Percentiles rank a stretch among this genome's conserved stretches.
Evolutionary conservation across 2,888 invertebrate genomes (phyloP).

Genomic region (Agriopis marginaria): DNA sequence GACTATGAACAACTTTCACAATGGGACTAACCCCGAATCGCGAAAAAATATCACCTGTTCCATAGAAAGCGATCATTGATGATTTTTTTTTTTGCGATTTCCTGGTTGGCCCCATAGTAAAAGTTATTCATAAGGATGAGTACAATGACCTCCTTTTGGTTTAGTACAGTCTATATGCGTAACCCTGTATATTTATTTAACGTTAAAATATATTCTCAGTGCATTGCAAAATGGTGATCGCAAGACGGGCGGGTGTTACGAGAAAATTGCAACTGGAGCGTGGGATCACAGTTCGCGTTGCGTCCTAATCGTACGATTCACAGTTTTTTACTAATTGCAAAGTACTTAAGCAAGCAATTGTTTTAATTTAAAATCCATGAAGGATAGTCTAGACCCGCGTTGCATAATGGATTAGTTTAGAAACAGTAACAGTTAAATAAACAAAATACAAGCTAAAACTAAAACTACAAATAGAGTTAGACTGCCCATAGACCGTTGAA

Average conservation of each 20-base stretch:
- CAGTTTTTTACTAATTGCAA: slow-evolving; percentile 47
- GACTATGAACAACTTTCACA: too few relatives aligned
- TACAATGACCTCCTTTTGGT: too few relatives aligned
- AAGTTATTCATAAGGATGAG: too few relatives aligned
- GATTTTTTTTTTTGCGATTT: too few relatives aligned
- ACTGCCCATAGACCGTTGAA: too few relatives aligned
- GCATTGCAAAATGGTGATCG: slow-evolving; percentile 54
- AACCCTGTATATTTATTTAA: slow-evolving; percentile 24
- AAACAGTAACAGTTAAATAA: neutral
- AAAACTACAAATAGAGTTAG: too few relatives aligned
- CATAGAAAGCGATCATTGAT: too few relatives aligned
- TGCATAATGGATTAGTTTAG: slow-evolving; percentile 3
- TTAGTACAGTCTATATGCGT: neutral
- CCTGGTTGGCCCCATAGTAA: too few relatives aligned
- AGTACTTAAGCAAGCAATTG: neutral
- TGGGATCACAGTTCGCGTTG: slow-evolving; percentile 53
- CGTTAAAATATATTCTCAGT: slow-evolving; percentile 29
- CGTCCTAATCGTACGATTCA: slow-evolving; percentile 37
- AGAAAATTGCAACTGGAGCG: slow-evolving; percentile 60
- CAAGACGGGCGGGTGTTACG: slow-evolving; percentile 49
- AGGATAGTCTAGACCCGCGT: slow-evolving; percentile 9
- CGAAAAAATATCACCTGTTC: too few relatives aligned
- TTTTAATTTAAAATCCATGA: slow-evolving; percentile 6
- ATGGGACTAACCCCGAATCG: too few relatives aligned
- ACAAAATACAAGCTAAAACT: too few relatives aligned